Evolutionary conservation across 2,888 invertebrate genomes (phyloP), one percentile per base, ranked within the genome.

Genomic region (Lasioglossum zephyrum): DNA sequence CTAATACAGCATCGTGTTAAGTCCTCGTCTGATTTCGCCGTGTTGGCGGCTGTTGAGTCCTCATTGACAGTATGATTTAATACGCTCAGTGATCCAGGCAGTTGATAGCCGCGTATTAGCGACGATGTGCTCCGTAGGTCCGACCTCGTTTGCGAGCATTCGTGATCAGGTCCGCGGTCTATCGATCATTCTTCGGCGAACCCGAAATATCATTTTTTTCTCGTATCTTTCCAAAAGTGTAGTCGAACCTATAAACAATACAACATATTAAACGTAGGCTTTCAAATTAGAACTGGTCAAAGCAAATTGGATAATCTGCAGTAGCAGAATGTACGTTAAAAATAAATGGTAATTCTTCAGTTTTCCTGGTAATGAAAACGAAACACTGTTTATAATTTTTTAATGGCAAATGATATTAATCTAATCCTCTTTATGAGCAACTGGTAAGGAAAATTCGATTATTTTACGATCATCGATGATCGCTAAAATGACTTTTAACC

Each of bases 31-130:
- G 60, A 73, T 63, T 73, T 73, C 79, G n/a, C 60, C 73, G 44
- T 79, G 79, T 47, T 73, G 47, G 60, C 73, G 36, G 39, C 73
- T 26, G 73, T 73, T 44, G 73, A 49, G 31, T 73, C 79, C 44
- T 79, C 57, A 79, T 79, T 70, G 79, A 60, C 79, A 73, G 53
- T 47, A n/a, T 57, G 69, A 79, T 70, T 79, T 79, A 73, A 73
- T 63, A 69, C 47, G 72, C 57, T 36, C 41, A 3, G 49, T 60
- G 77, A 69, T 77, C 66, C 26, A 70, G 77, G 36, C 22, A 44
- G 66, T 77, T 49, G 69, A 77, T 70, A 26, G 26, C 44, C 49
- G 39, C 39, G 47, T 49, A 69, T 78, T 78, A 78, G 70, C 66
- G 66, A 47, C 63, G 63, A 22, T 26, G 31, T 39, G 39, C 36